Conservation (phyloP, 1,140 invertebrate species). For the Tribolium madens region DNA sequence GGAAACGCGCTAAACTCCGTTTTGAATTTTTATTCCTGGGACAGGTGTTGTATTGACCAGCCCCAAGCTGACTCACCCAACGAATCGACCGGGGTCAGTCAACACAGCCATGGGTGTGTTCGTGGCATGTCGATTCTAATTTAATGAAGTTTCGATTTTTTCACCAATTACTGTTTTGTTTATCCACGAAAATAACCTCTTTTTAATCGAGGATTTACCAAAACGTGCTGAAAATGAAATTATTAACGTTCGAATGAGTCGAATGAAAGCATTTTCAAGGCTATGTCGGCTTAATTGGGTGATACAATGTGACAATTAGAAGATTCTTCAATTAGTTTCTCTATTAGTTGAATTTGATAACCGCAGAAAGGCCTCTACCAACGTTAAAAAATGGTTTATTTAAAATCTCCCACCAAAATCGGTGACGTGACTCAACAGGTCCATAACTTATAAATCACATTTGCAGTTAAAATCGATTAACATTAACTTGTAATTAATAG, state of each 20-base stretch:
- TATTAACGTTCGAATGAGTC: neutral
- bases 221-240: neutral
- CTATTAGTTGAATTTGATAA: too few species aligned
- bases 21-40: neutral
- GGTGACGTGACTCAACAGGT: neutral
- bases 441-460: neutral
- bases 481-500: neutral
- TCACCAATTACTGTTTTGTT: neutral
- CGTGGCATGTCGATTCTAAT: neutral
- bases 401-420: too few species aligned
- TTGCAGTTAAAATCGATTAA: neutral
- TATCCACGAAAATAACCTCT: neutral
- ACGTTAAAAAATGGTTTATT: too few species aligned
- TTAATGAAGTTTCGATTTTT: conserved; percentile 21
- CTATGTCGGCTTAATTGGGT: neutral
- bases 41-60: conserved; percentile 10
- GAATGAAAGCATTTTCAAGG: neutral
- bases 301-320: neutral
- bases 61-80: conserved; percentile 22
- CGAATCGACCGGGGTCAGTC: conserved; percentile 18
- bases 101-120: neutral
- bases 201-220: neutral
- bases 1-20: neutral
- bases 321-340: neutral
- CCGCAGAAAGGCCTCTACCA: too few species aligned